These are phyloP conservation scores for Eupithecia dodoneata DNA, from an alignment of 2,888 invertebrate species.

Conservation along the genomic window DNA sequence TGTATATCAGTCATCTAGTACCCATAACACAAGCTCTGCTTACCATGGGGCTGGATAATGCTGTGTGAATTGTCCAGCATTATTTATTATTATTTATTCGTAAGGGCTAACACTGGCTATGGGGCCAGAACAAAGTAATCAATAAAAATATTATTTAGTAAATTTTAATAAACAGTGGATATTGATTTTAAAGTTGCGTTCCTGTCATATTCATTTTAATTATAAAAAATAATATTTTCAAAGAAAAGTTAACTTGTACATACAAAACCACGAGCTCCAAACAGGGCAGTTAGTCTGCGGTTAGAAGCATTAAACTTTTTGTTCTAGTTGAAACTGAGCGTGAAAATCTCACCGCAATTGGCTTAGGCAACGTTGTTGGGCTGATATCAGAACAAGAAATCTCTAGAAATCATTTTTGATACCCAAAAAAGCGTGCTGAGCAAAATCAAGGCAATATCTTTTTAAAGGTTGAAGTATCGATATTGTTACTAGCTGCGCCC, in stretches of 20 bases:
- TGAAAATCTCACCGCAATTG: constrained; percentile 66
- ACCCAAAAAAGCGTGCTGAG: not conserved
- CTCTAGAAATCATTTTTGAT: not conserved
- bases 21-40: too few species aligned
- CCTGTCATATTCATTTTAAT: not conserved
- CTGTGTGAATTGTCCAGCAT: too few species aligned
- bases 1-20: too few species aligned
- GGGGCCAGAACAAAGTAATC: not conserved
- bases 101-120: not conserved
- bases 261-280: constrained; percentile 52
- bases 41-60: not conserved
- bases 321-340: constrained; percentile 62
- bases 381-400: not conserved
- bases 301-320: constrained; percentile 54
- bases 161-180: not conserved
- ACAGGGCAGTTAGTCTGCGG: constrained; percentile 62
- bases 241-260: not conserved
- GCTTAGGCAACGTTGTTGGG: constrained; percentile 16
- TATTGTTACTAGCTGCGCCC: too few species aligned
- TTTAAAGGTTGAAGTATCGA: not conserved
- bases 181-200: not conserved
- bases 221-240: too few species aligned
- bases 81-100: not conserved
- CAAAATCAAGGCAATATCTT: not conserved
- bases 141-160: not conserved